Percentiles rank a stretch among this genome's conserved stretches.
These are phyloP conservation scores for Amphimallon solstitiale DNA, from an alignment of 2,888 invertebrate species.

Conservation along the genomic window DNA sequence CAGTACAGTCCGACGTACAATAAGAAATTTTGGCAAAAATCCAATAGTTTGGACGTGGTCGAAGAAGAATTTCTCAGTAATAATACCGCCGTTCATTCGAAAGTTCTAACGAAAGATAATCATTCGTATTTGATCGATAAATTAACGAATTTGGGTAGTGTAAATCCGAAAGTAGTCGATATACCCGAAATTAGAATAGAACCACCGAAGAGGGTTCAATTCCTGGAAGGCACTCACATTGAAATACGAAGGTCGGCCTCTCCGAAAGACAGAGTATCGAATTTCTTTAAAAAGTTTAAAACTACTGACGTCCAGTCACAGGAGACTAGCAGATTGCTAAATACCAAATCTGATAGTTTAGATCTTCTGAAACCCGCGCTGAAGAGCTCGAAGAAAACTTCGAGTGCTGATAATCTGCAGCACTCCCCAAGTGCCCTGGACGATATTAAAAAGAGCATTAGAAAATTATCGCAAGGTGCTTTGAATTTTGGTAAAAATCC, in stretches of 20 bases:
- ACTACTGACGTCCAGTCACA: slow-evolving; percentile 2
- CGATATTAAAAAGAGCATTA: slow-evolving; percentile 34
- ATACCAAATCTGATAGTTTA: slow-evolving; percentile 34
- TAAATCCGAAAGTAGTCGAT: slow-evolving; percentile 23
- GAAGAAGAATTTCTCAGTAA: slow-evolving; percentile 6
- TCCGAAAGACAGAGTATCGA: slow-evolving; percentile 32
- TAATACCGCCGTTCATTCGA: slow-evolving; percentile 7
- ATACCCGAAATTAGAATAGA: slow-evolving; percentile 28
- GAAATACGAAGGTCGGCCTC: slow-evolving; percentile 30
- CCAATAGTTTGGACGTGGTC: slow-evolving; percentile 47
- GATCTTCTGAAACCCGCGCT: slow-evolving; percentile 17
- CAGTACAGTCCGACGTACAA: slow-evolving; percentile 56
- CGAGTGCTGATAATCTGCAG: neutral
- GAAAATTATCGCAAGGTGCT: slow-evolving; percentile 37
- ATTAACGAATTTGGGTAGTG: slow-evolving; percentile 37
- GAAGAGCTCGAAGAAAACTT: slow-evolving; percentile 1
- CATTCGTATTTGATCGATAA: slow-evolving; percentile 45
- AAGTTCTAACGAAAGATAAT: slow-evolving; percentile 42
- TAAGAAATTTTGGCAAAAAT: slow-evolving; percentile 47
- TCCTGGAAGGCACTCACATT: slow-evolving; percentile 27
- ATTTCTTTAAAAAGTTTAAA: slow-evolving; percentile 35
- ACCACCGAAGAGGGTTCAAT: slow-evolving; percentile 37
- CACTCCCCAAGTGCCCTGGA: slow-evolving; percentile 18
- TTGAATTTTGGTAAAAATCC: slow-evolving; percentile 33
- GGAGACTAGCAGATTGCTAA: slow-evolving; percentile 33